Evolutionary conservation across 2,797 vertebrate species (phyloP), one percentile per base, ranked within the genome.

Genomic region (Heliangelus exortis): DNA sequence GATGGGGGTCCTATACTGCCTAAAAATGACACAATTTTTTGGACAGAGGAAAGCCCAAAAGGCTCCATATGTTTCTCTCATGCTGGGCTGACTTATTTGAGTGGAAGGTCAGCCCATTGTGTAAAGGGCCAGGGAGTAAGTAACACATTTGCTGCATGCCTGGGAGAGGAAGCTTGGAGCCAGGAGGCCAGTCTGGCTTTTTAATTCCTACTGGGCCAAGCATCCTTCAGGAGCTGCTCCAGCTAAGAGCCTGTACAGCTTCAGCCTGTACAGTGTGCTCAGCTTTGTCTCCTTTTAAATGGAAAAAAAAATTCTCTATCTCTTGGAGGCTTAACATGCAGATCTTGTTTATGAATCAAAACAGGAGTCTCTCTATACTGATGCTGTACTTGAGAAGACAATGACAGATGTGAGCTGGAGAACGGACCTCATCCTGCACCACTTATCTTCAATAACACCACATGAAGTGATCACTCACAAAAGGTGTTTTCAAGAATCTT

Each of bases 21-120:
- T 95, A 77, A 89, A 92, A 95, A 91, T 89, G 58, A 92, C 54
- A 87, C 68, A 61, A 45, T 34, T 11, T 92, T 93, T 87, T 86
- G 92, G 91, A 85, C n/a, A 90, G 48, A 61, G 26, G 23, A 90
- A 76, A 62, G 47, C 29, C 67, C 67, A 57, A 66, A 94, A 55
- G 26, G 20, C 54, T 81, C 76, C 76, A 50, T 83, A 71, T 79
- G 45, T 83, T 96, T 48, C 45, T 93, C 65, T 92, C 67, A 82
- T 51, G 48, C 58, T 86, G 61, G 72, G 61, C 39, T 96, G 87
- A 95, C 87, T 87, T 89, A 53, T 91, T 29, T 86, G 41, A 89
- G 39, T 18, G 31, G 86, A 91, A 92, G 83, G 68, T 92, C 92
- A 92, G 63, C 41, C 77, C 61, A 87, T 20, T 88, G 65, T 91